Evolutionary conservation across 2,888 invertebrate species (phyloP).

Genomic region (Trilocha varians): DNA sequence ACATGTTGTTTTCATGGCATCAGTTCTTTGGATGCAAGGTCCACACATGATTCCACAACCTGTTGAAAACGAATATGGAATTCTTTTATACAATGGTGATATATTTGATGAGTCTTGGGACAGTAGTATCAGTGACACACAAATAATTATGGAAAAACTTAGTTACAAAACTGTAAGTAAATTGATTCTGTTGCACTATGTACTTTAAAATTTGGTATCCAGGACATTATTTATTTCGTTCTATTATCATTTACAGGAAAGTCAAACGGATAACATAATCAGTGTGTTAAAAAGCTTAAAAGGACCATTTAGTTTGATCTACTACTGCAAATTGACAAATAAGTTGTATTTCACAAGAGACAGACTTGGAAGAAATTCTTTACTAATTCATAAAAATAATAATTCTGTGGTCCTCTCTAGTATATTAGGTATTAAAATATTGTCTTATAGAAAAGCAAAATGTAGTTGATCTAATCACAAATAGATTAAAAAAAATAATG

Average conservation of each 20-base stretch:
- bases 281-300: constrained; percentile 73
- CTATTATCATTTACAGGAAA: constrained; percentile 19
- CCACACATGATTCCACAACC: constrained; percentile 78
- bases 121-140: constrained; percentile 63
- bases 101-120: constrained; percentile 75
- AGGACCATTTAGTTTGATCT: constrained; percentile 91
- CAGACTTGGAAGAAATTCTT: constrained; percentile 87
- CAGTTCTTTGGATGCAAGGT: constrained; percentile 92
- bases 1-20: constrained; percentile 55
- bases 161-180: constrained; percentile 19
- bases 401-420: constrained; percentile 62
- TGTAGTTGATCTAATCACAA: no score
- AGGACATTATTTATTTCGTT: constrained; percentile 1
- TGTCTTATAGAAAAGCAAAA: no score
- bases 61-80: constrained; percentile 68
- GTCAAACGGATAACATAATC: constrained; percentile 35
- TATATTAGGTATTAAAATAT: constrained; percentile 54
- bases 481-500: no score
- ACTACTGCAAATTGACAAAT: constrained; percentile 74
- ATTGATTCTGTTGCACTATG: background rate
- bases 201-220: no score
- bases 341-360: constrained; percentile 88
- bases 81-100: constrained; percentile 92
- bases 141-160: constrained; percentile 55
- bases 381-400: constrained; percentile 75